These are phyloP conservation scores for Meandrina meandrites DNA, from an alignment of 92 coral and sea anemone genomes.

Conservation along the genomic window DNA sequence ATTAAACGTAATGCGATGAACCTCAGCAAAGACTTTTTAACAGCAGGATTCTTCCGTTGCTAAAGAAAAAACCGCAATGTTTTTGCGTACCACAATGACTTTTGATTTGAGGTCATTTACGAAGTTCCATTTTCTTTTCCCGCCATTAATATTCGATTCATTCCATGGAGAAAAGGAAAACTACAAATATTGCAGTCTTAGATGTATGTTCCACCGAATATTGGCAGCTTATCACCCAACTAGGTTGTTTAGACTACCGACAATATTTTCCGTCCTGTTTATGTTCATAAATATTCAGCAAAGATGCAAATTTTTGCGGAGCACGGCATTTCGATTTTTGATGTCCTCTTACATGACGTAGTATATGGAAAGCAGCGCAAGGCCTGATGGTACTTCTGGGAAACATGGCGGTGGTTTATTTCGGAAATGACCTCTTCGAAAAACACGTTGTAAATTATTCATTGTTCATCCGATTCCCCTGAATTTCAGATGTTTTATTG, in stretches of 20 bases:
- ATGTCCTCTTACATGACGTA: not conserved
- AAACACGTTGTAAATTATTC: constrained; percentile 31
- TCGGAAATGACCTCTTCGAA: constrained; percentile 5
- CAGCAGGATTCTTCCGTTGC: constrained; percentile 59
- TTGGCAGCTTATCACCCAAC: not conserved
- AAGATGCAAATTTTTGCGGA: constrained; percentile 11
- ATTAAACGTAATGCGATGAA: not conserved
- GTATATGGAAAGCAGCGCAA: not conserved
- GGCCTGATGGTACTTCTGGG: constrained; percentile 19
- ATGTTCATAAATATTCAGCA: constrained; percentile 21
- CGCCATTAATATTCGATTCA: not conserved
- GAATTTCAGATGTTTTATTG: constrained; percentile 1
- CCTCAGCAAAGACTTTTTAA: not conserved
- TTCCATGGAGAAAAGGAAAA: not conserved
- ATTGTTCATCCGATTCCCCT: constrained; percentile 9
- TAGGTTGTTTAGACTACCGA: not conserved
- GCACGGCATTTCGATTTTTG: not conserved
- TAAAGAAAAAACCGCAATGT: constrained; percentile 28
- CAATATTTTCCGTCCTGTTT: not conserved
- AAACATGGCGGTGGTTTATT: not conserved
- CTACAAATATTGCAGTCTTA: not conserved
- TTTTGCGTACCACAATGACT: constrained; percentile 22
- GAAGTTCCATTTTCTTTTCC: constrained; percentile 13
- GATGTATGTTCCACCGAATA: not conserved
- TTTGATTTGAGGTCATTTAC: not conserved